phyloP scores from a whole-genome alignment of 2,113 vertebrate species.

The Tragelaphus buxtoni region DNA sequence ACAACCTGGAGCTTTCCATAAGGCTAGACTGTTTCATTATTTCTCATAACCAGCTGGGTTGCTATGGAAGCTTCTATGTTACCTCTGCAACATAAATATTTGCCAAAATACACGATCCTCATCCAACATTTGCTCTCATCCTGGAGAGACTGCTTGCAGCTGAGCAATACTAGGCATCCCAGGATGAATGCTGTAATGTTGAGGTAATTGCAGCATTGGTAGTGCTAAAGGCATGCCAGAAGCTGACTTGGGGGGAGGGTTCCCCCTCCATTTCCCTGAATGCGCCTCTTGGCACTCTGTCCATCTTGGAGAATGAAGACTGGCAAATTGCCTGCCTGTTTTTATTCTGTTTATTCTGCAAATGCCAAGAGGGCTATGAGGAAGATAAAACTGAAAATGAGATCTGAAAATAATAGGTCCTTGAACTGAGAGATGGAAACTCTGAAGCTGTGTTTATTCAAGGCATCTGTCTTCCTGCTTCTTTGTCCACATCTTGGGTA shows the following conservation, averaged over 20 bases:
- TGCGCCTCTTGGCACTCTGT: background rate
- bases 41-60: conserved; percentile 24
- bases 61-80: conserved; percentile 17
- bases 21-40: conserved; percentile 21
- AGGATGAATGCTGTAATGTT: background rate
- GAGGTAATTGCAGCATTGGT: background rate
- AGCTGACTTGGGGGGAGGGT: background rate
- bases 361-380: background rate
- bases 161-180: background rate
- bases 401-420: conserved; percentile 7
- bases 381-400: background rate
- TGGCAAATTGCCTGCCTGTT: background rate
- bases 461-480: background rate
- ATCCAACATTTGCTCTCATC: background rate
- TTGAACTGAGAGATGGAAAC: background rate
- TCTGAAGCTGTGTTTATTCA: background rate
- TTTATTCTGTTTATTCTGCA: conserved; percentile 17
- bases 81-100: conserved; percentile 36
- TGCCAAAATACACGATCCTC: background rate
- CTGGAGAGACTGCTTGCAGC: background rate
- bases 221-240: background rate
- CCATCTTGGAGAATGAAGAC: background rate
- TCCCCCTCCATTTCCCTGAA: background rate
- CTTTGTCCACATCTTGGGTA: background rate
- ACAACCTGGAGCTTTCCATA: background rate